These are phyloP conservation scores for Echinometra lucunter DNA, from an alignment of 53 echinoderm and acorn worm genomes.

Conservation along the genomic window DNA sequence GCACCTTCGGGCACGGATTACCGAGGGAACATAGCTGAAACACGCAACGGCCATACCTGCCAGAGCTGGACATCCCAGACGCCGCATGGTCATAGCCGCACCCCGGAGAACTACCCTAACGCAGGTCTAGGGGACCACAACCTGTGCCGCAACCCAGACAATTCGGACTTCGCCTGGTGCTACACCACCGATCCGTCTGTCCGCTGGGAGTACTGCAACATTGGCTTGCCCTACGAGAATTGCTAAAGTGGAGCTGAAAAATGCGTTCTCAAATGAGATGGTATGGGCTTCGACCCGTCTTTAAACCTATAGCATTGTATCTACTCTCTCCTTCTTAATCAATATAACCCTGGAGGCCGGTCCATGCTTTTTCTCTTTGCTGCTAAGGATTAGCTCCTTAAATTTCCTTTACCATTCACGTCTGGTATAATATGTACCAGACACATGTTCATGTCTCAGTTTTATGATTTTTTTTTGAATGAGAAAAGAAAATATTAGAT, in stretches of 20 bases:
- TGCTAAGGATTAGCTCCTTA: no score
- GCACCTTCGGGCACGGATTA: conserved; percentile 67
- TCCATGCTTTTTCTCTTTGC: no score
- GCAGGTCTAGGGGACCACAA: background rate
- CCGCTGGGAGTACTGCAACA: background rate
- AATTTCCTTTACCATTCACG: no score
- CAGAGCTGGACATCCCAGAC: conserved; percentile 74
- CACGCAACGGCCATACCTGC: conserved; percentile 65
- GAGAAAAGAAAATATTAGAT: no score
- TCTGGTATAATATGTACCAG: no score
- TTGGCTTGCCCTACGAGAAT: background rate
- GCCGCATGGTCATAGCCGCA: conserved; percentile 72
- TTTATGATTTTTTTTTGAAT: no score
- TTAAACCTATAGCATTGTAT: no score
- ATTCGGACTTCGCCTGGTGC: background rate
- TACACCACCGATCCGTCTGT: background rate
- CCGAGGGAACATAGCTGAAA: conserved; percentile 54
- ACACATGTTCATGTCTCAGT: no score
- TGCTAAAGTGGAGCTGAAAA: background rate
- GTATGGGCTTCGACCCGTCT: background rate
- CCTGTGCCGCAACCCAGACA: background rate
- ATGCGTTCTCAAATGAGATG: background rate
- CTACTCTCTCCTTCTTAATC: no score
- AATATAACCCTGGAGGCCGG: no score
- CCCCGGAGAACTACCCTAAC: conserved; percentile 65